These are phyloP conservation scores for Zeugodacus cucurbitae DNA, from an alignment of 1,140 invertebrate species.

Conservation along the genomic window DNA sequence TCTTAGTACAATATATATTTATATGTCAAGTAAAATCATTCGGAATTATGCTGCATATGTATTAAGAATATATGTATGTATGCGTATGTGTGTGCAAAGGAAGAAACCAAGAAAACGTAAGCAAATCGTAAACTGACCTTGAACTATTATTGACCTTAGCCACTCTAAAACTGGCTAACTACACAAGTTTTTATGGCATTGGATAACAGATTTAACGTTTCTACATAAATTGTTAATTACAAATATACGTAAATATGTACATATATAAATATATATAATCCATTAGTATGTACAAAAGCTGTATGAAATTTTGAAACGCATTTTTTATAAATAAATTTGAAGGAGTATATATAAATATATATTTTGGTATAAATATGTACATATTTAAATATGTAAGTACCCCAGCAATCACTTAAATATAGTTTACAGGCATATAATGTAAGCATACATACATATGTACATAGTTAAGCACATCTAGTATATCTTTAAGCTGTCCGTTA, in stretches of 20 bases:
- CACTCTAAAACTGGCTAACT: neutral
- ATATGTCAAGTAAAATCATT: neutral
- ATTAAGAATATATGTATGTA: neutral
- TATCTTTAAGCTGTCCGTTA: neutral
- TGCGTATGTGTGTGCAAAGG: neutral
- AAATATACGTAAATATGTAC: neutral
- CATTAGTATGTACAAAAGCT: neutral
- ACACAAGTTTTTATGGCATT: neutral
- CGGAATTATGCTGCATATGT: neutral
- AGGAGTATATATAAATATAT: too few relatives aligned
- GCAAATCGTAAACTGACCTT: neutral
- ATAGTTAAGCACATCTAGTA: neutral
- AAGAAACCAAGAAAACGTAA: neutral
- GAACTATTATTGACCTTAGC: constrained; percentile 21
- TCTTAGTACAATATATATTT: neutral
- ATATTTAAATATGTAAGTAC: too few relatives aligned
- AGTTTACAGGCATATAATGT: neutral
- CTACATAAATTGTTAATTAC: neutral
- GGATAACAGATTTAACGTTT: neutral
- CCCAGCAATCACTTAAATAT: neutral
- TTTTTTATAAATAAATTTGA: too few relatives aligned
- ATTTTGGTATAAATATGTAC: too few relatives aligned
- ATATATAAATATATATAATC: neutral
- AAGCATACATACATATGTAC: neutral
- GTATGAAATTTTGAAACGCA: too few relatives aligned